A percentile compares a stretch with the other conserved stretches of the same genome.
phyloP scores from a whole-genome alignment of 2,888 invertebrate genomes.

The Acholoe squamosa region DNA sequence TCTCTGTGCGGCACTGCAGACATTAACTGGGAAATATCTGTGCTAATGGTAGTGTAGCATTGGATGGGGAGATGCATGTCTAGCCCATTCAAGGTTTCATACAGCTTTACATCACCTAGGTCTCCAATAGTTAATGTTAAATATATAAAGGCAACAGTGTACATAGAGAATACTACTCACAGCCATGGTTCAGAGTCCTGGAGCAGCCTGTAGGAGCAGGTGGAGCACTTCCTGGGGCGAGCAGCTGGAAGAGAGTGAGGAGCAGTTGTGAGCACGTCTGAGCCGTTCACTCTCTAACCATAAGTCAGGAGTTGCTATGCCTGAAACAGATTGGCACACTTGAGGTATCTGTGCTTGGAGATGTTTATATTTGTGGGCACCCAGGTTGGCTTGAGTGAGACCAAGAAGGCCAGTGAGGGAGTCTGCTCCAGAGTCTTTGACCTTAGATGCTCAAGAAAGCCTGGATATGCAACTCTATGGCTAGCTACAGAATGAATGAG shows the following conservation, averaged over 20 bases:
- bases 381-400: not conserved
- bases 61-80: not conserved
- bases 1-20: no score
- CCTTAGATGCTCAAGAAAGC: no score
- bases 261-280: not conserved
- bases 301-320: not conserved
- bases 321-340: not conserved
- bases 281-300: not conserved
- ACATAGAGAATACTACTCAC: not conserved
- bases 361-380: not conserved
- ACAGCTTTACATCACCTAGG: not conserved
- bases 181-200: not conserved
- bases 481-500: no score
- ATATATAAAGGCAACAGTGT: not conserved
- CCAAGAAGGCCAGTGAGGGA: not conserved
- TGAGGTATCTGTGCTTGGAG: not conserved
- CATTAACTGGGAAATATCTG: not conserved
- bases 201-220: not conserved
- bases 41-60: not conserved
- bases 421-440: not conserved
- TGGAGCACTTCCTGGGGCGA: not conserved
- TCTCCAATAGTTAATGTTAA: not conserved
- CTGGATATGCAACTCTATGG: no score
- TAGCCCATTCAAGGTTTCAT: not conserved
- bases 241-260: not conserved